These are phyloP conservation scores for Sinopyrophorus schimmeli DNA, from an alignment of 2,888 invertebrate species.

Conservation along the genomic window DNA sequence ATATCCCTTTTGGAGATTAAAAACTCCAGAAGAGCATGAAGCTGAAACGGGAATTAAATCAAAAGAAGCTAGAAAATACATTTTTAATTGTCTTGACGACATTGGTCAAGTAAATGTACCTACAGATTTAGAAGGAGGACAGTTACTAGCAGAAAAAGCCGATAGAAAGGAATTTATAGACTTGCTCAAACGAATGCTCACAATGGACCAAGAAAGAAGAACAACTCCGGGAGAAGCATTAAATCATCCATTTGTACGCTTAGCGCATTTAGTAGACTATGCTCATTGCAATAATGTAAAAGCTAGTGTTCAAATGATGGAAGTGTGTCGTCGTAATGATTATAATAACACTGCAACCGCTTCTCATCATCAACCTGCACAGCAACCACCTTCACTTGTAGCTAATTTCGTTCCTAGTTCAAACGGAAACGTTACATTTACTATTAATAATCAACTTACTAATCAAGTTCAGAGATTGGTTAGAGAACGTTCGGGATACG, in stretches of 20 bases:
- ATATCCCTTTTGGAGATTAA: constrained; percentile 82
- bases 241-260: constrained; percentile 91
- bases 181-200: constrained; percentile 96
- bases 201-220: constrained; percentile 96
- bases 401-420: constrained; percentile 78
- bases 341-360: constrained; percentile 51
- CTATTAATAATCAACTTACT: constrained; percentile 87
- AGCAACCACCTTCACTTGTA: constrained; percentile 61
- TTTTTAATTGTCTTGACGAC: constrained; percentile 98
- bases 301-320: constrained; percentile 98
- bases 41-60: constrained; percentile 97
- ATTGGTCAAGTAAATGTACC: constrained; percentile 96
- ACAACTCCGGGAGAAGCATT: constrained; percentile 95
- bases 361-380: constrained; percentile 58
- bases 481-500: constrained; percentile 75
- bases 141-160: constrained; percentile 94
- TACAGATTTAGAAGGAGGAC: constrained; percentile 96
- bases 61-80: constrained; percentile 99
- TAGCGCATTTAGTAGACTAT: constrained; percentile 93
- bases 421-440: constrained; percentile 85
- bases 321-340: constrained; percentile 67
- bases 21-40: constrained; percentile 98
- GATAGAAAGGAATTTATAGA: constrained; percentile 98
- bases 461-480: constrained; percentile 74
- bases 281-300: constrained; percentile 97